Evolutionary conservation across 2,888 invertebrate species (phyloP).

Genomic region (Gerosis bhagava): DNA sequence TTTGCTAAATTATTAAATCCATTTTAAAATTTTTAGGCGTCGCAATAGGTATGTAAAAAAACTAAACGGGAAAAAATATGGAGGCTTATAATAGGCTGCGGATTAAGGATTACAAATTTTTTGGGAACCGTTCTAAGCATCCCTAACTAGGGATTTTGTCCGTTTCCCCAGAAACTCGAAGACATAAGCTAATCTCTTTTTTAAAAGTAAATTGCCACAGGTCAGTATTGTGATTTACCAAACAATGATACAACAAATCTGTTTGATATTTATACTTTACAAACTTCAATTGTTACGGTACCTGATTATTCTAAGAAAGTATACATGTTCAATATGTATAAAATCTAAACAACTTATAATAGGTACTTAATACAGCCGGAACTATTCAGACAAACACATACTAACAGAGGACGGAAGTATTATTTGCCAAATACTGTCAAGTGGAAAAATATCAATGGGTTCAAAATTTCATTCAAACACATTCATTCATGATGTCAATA

Average conservation of each 20-base stretch:
- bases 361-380: too few relatives aligned
- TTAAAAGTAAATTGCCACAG: neutral
- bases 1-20: too few relatives aligned
- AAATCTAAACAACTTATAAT: too few relatives aligned
- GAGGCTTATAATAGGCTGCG: too few relatives aligned
- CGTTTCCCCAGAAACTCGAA: too few relatives aligned
- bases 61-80: too few relatives aligned
- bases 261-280: neutral
- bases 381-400: slow-evolving; percentile 1
- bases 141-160: too few relatives aligned
- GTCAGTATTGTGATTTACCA: neutral
- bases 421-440: slow-evolving; percentile 18
- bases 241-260: neutral
- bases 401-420: slow-evolving; percentile 18
- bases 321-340: neutral
- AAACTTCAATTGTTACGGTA: too few relatives aligned
- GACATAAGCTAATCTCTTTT: slow-evolving; percentile 9
- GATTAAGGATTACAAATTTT: too few relatives aligned
- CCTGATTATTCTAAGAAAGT: slow-evolving; percentile 2
- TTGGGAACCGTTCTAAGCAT: too few relatives aligned
- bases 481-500: neutral
- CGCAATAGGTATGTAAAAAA: too few relatives aligned
- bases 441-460: slow-evolving; percentile 8
- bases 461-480: neutral
- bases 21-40: too few relatives aligned